Evolutionary conservation across 2,888 invertebrate genomes (phyloP).

Genomic region (Seira ritae): DNA sequence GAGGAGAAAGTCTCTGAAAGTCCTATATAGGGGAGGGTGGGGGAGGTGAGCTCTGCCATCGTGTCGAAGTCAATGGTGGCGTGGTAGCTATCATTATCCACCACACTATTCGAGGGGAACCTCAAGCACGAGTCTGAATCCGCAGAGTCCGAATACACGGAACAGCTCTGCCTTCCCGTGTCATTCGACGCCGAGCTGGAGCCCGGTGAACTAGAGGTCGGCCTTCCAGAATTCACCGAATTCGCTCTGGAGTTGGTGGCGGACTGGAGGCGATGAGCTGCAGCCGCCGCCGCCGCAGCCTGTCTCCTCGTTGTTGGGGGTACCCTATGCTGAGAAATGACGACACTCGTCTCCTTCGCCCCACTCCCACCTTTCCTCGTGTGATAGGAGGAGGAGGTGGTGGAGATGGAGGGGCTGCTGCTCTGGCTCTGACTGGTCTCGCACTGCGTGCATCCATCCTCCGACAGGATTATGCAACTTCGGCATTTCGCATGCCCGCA

Average conservation of each 20-base stretch:
- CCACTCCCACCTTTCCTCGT: background rate
- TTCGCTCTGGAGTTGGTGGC: conserved; percentile 31
- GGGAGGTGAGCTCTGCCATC: conserved; percentile 46
- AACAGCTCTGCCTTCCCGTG: conserved; percentile 43
- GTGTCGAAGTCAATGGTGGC: conserved; percentile 61
- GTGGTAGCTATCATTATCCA: conserved; percentile 34
- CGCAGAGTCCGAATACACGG: conserved; percentile 47
- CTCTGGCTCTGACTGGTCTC: background rate
- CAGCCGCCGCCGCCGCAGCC: conserved; percentile 17
- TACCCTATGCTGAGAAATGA: background rate
- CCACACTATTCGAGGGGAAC: conserved; percentile 31
- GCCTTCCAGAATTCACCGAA: conserved; percentile 32
- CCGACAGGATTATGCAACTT: conserved; percentile 66
- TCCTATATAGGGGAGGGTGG: conserved; percentile 26
- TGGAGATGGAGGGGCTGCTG: background rate
- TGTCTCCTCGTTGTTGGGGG: background rate
- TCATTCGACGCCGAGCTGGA: conserved; percentile 31
- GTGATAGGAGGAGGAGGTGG: background rate
- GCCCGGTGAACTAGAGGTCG: conserved; percentile 38
- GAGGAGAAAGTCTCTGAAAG: conserved; percentile 24
- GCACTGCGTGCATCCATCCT: conserved; percentile 70
- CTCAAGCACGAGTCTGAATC: conserved; percentile 49
- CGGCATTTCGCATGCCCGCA: conserved; percentile 72
- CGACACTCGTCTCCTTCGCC: background rate
- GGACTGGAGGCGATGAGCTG: conserved; percentile 24